Percentiles rank a stretch among this genome's conserved stretches.
phyloP scores from a whole-genome alignment of 2,797 vertebrate species.

The Miichthys miiuy region DNA sequence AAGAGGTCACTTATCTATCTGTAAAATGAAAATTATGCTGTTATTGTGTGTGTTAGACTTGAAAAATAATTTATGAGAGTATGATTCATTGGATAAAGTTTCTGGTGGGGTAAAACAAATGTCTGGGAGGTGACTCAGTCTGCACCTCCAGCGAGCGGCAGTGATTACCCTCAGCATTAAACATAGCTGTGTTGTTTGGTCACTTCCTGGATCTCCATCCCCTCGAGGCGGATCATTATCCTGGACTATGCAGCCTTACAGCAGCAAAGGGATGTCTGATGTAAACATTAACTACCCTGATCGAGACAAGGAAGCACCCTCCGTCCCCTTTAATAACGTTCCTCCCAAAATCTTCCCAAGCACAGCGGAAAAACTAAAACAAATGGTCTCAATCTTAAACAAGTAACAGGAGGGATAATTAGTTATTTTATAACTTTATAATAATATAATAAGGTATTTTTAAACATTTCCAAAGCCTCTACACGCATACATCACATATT shows the following conservation, averaged over 20 bases:
- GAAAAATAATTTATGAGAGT: not conserved
- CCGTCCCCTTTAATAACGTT: not conserved
- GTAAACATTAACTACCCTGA: slow-evolving; percentile 24
- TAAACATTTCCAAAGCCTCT: not conserved
- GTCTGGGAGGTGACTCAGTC: not conserved
- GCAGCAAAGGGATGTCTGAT: slow-evolving; percentile 49
- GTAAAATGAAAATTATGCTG: not conserved
- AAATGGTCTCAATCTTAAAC: not conserved
- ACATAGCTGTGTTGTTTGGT: slow-evolving; percentile 31
- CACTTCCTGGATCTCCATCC: slow-evolving; percentile 43
- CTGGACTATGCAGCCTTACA: slow-evolving; percentile 16
- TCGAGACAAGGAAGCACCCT: slow-evolving; percentile 2
- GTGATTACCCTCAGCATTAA: not conserved
- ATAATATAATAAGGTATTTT: too few relatives aligned
- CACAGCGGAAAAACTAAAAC: not conserved
- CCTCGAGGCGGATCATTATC: slow-evolving; percentile 35
- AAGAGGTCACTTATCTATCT: not conserved
- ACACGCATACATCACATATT: not conserved
- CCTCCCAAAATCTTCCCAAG: not conserved
- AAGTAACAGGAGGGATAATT: not conserved
- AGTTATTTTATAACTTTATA: too few relatives aligned
- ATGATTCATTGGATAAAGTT: not conserved
- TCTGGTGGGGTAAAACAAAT: slow-evolving; percentile 8
- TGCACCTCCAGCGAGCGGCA: not conserved
- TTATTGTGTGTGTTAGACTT: not conserved